Evolutionary conservation across 2,113 vertebrate species (phyloP), one percentile per base, ranked within the genome.

Genomic region (Serinus canaria): DNA sequence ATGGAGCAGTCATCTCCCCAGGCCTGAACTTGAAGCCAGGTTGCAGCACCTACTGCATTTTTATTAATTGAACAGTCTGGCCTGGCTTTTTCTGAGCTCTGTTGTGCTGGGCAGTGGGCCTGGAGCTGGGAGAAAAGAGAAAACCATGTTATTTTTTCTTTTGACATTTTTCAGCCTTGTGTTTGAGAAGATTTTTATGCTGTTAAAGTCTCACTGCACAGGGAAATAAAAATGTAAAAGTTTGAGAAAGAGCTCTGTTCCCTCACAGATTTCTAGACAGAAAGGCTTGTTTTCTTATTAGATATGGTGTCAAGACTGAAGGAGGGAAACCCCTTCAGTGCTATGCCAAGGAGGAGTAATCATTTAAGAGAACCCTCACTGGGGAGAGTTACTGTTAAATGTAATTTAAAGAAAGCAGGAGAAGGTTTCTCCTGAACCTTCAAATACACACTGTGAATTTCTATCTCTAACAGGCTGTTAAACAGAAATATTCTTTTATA

Each of bases 211-310:
- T 83, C 46, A 44, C n/a, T 49, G 47, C 46, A 15, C 41, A 68
- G 80, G 76, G 76, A 96, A 95, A 91, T 94, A 79, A 78, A 94
- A 87, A 78, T 22, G 43, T 77, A 88, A 39, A 63, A 55, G 64
- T 41, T 90, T 77, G 72, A 94, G 85, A 74, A 86, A 37, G 43
- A 10, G 39, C 30, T 92, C 27, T 78, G 55, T 67, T 92, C 31
- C 90, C 67, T 85, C 13, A 4, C 60, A 66, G 46, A 53, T 90
- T 86, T 83, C 85, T 66, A 63, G 43, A 56, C 75, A 81, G 72
- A 63, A 81, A 75, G 52, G 53, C 25, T 70, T 78, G 44, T 74
- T 93, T 94, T 44, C 59, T 30, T 67, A 59, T 67, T 96, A 70
- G 60, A 85, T 35, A 25, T 23, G 41, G 49, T 83, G 55, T 83